Evolutionary conservation across 2,888 invertebrate species (phyloP).

Genomic region (Stenurella melanura): DNA sequence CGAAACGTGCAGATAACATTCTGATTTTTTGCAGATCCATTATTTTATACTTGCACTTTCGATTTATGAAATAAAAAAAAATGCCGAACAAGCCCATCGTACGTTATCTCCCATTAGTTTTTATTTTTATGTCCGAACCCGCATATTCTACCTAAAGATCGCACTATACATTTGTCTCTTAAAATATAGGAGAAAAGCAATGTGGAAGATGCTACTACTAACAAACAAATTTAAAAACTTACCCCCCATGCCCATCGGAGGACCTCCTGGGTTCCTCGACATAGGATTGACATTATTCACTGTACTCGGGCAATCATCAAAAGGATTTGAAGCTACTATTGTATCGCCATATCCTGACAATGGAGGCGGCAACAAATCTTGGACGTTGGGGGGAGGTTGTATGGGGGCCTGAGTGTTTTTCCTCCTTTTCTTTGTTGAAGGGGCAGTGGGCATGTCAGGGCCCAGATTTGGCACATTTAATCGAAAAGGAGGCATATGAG

Average conservation of each 20-base stretch:
- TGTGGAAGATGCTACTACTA: too few species aligned
- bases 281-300: conserved; percentile 69
- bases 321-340: conserved; percentile 95
- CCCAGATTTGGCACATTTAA: conserved; percentile 71
- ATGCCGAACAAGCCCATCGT: too few species aligned
- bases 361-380: conserved; percentile 87
- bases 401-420: conserved; percentile 82
- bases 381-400: conserved; percentile 82
- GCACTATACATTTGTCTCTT: too few species aligned
- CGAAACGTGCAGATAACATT: too few species aligned
- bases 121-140: too few species aligned
- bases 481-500: conserved; percentile 72
- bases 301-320: conserved; percentile 88
- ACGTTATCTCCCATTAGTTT: too few species aligned
- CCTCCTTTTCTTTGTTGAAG: conserved; percentile 91
- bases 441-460: conserved; percentile 80
- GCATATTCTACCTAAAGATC: too few species aligned
- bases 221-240: conserved; percentile 16
- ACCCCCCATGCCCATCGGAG: conserved; percentile 69
- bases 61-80: too few species aligned
- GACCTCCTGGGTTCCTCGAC: conserved; percentile 64
- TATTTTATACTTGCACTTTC: too few species aligned
- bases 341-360: conserved; percentile 94
- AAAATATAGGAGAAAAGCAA: too few species aligned
- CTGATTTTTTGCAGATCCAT: too few species aligned